Evolutionary conservation across 2,888 invertebrate species (phyloP), one percentile per base, ranked within the genome.

Genomic region (Julus scandinavius): DNA sequence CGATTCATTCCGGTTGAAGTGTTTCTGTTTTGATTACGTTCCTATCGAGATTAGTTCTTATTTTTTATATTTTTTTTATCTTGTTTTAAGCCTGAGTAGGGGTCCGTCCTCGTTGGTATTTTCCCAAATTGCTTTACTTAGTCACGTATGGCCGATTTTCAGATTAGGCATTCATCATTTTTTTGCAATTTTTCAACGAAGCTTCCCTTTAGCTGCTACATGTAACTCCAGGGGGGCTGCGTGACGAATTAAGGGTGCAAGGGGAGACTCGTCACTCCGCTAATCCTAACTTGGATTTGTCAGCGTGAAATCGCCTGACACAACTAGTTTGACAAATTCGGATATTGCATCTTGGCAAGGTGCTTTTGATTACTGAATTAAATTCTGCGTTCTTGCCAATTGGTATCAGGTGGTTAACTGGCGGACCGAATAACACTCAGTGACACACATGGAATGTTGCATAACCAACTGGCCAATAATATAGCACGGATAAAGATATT

Each of bases 131-230:
- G 58, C 58, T 58, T 58, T 58, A 58, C 58, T 58, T 58, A 58
- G 58, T 58, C 58, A 58, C 58, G 58, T 58, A 58, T 58, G 58
- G 58, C 58, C 58, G 58, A 58, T 58, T 58, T 58, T 58, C 58
- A 58, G 58, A 58, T 58, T 58, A 58, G 58, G 15, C 58, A 58
- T 6, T 49, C 6, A 58, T 58, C 15, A 58, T 58, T 58, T 58
- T 58, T 58, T 58, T 58, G 11, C 15, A 4, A 15, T 58, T 15
- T 58, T 15, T 58, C 58, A 15, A 58, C 58, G 58, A 58, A 11
- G 58, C 58, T 58, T 58, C 58, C 15, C 58, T 58, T 29, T 29
- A 58, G 58, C 49, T 49, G 9, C 58, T 15, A 58, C 15, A 17
- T 17, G 15, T 58, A 15, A 15, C 58, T 58, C 58, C 58, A 58